phyloP scores from a whole-genome alignment of 2,797 vertebrate genomes.

The Pseudopleuronectes americanus region DNA sequence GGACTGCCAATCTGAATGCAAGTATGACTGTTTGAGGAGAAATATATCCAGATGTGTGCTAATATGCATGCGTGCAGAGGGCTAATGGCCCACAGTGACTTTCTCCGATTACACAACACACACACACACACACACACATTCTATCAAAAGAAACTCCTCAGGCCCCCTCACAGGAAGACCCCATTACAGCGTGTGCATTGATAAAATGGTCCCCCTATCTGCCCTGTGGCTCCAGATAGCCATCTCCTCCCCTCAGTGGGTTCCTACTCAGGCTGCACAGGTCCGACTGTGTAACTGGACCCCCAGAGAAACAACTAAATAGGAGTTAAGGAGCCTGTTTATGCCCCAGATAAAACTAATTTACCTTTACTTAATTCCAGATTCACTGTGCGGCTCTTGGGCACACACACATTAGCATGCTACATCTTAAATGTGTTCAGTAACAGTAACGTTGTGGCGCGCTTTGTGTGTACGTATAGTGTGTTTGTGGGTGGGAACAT shows the following conservation, averaged over 20 bases:
- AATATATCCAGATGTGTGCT: conserved; percentile 77
- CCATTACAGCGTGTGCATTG: conserved; percentile 61
- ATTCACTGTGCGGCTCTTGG: conserved; percentile 53
- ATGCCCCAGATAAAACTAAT: conserved; percentile 73
- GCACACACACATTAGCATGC: conserved; percentile 35
- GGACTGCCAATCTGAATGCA: conserved; percentile 47
- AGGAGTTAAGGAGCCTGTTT: conserved; percentile 68
- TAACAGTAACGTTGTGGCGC: conserved; percentile 25
- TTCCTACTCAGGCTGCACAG: conserved; percentile 69
- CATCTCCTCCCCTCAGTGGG: conserved; percentile 78
- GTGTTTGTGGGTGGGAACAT: not conserved
- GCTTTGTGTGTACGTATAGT: conserved; percentile 2
- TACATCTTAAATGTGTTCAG: conserved; percentile 32
- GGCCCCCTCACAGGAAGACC: conserved; percentile 77
- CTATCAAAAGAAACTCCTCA: conserved; percentile 66
- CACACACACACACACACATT: conserved; percentile 43
- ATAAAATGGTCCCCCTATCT: conserved; percentile 64
- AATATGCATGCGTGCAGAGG: conserved; percentile 62
- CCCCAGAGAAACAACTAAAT: conserved; percentile 69
- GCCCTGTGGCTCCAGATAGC: conserved; percentile 73
- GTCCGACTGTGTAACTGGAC: conserved; percentile 60
- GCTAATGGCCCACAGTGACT: conserved; percentile 69
- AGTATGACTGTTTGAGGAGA: conserved; percentile 56
- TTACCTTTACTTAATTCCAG: conserved; percentile 61
- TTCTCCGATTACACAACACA: conserved; percentile 53